phyloP scores from a whole-genome alignment of 2,797 vertebrate species.

The Syngnathus acus region DNA sequence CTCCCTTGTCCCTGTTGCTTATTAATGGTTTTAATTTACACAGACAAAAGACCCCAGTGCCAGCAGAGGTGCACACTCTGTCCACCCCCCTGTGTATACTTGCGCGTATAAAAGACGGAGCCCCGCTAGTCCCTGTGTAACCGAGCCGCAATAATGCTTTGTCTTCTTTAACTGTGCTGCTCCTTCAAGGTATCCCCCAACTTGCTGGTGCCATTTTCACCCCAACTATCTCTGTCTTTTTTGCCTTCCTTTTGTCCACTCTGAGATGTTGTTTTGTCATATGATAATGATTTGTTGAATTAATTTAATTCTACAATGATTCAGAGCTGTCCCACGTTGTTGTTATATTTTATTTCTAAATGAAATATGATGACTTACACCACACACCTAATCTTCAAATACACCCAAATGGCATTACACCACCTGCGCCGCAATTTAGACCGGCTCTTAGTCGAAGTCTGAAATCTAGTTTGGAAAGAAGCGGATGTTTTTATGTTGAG shows the following conservation, averaged over 20 bases:
- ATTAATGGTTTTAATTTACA: conserved; percentile 95
- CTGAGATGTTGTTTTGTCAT: background rate
- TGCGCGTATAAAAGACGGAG: conserved; percentile 30
- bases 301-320: too few species aligned
- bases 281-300: too few species aligned
- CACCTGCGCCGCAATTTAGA: too few species aligned
- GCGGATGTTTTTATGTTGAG: too few species aligned
- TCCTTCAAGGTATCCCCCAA: conserved; percentile 53
- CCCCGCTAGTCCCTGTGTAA: conserved; percentile 38
- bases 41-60: conserved; percentile 67
- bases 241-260: conserved; percentile 6
- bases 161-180: conserved; percentile 66
- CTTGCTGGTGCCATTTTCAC: conserved; percentile 27
- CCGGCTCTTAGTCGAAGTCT: too few species aligned
- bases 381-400: too few species aligned
- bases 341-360: too few species aligned
- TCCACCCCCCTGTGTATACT: conserved; percentile 51
- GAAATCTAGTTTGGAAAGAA: too few species aligned
- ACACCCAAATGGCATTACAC: too few species aligned
- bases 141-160: conserved; percentile 58
- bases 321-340: too few species aligned
- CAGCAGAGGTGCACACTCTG: conserved; percentile 61
- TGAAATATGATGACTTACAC: too few species aligned
- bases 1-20: conserved; percentile 64
- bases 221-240: conserved; percentile 1